These are phyloP conservation scores for Polyodon spathula DNA, from an alignment of 2,113 vertebrate genomes.

Conservation along the genomic window DNA sequence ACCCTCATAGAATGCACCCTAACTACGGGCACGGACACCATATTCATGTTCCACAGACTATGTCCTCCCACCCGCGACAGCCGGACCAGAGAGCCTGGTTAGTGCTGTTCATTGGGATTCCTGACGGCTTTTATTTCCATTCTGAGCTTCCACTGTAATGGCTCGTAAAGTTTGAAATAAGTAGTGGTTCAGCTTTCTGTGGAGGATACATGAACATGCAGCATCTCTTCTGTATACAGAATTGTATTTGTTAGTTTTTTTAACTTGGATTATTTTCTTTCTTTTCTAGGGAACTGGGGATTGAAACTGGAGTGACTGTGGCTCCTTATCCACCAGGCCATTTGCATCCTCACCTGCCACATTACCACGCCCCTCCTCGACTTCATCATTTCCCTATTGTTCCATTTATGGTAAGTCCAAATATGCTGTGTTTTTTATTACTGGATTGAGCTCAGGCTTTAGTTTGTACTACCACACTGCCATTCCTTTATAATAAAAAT, in stretches of 20 bases:
- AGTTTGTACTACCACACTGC: too few species aligned
- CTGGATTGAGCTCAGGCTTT: too few species aligned
- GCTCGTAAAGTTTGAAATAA: too few species aligned
- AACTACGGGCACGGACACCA: conserved; percentile 98
- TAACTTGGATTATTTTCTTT: neutral
- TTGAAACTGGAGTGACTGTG: conserved; percentile 88
- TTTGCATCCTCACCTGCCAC: conserved; percentile 87
- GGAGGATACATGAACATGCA: too few species aligned
- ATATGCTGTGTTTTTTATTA: too few species aligned
- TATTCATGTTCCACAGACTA: conserved; percentile 97
- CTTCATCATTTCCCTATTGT: conserved; percentile 91
- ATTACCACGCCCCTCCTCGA: conserved; percentile 89
- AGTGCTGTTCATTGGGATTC: conserved; percentile 53
- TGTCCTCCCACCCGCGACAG: conserved; percentile 95
- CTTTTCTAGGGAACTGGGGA: conserved; percentile 83
- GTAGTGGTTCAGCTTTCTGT: too few species aligned
- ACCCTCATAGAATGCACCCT: conserved; percentile 97
- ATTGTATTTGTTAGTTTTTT: neutral
- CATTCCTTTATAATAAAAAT: too few species aligned
- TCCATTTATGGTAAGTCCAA: conserved; percentile 88
- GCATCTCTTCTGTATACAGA: too few species aligned
- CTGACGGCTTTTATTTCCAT: too few species aligned
- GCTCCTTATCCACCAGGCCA: conserved; percentile 85
- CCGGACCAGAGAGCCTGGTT: conserved; percentile 91
- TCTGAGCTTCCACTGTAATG: too few species aligned